These are phyloP conservation scores for Corapipo altera DNA, from an alignment of 2,113 vertebrate species.

Conservation along the genomic window DNA sequence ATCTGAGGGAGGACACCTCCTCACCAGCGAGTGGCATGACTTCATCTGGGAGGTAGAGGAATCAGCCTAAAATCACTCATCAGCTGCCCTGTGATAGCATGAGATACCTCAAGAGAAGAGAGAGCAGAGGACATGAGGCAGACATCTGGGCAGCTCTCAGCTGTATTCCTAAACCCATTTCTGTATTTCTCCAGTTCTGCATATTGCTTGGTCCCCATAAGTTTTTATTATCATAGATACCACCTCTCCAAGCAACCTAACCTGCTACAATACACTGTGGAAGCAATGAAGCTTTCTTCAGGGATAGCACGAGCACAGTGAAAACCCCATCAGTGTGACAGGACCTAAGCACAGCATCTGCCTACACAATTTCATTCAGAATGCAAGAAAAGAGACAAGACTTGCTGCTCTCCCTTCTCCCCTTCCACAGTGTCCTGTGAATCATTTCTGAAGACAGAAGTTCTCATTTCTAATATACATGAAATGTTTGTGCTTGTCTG, in stretches of 20 bases:
- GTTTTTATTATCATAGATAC: background rate
- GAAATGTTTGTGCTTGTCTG: background rate
- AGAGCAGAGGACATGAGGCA: background rate
- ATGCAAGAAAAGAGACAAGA: background rate
- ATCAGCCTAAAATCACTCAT: background rate
- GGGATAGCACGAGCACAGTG: background rate
- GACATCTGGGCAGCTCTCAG: background rate
- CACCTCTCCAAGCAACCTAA: background rate
- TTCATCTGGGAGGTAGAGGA: background rate
- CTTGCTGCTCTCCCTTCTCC: background rate
- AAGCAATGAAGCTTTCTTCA: background rate
- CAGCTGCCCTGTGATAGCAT: background rate
- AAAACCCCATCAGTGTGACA: background rate
- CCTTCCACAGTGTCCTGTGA: background rate
- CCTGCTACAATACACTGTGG: background rate
- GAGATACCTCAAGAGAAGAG: background rate
- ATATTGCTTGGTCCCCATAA: background rate
- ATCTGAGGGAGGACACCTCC: background rate
- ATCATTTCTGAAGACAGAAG: background rate
- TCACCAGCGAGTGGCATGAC: accelerated
- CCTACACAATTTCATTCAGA: background rate
- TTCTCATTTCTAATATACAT: background rate
- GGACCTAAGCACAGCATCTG: background rate
- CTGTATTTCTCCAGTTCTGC: background rate
- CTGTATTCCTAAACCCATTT: background rate